A percentile compares a stretch with the other conserved stretches of the same genome.
phyloP scores from a whole-genome alignment of 2,797 vertebrate genomes.

The Mormyrops attenuatus region DNA sequence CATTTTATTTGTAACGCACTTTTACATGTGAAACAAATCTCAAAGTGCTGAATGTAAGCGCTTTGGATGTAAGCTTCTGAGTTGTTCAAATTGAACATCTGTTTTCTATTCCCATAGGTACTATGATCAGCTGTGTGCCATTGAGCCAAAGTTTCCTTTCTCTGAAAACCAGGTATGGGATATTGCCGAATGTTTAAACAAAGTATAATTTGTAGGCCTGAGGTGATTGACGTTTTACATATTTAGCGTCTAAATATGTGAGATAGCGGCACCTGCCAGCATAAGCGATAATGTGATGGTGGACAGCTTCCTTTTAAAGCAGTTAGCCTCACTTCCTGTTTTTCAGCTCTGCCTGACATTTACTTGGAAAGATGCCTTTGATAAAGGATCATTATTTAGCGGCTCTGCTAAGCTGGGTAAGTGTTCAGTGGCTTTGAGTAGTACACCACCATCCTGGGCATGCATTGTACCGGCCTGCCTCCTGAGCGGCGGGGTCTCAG shows the following conservation, averaged over 20 bases:
- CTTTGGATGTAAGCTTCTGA: background rate
- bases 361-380: conserved; percentile 99
- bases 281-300: background rate
- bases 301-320: background rate
- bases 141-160: conserved; percentile 97
- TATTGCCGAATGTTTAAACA: background rate
- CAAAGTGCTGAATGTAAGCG: background rate
- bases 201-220: background rate
- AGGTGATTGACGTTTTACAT: background rate
- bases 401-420: conserved; percentile 92
- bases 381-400: conserved; percentile 96
- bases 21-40: background rate
- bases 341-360: conserved; percentile 90
- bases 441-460: background rate
- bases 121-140: conserved; percentile 94
- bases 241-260: too few relatives aligned
- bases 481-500: background rate
- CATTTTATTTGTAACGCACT: background rate
- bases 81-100: background rate
- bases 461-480: background rate
- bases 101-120: conserved; percentile 62
- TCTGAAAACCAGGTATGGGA: conserved; percentile 85
- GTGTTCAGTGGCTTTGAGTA: conserved; percentile 28
- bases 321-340: background rate
- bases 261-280: background rate